Evolutionary conservation across 2,797 vertebrate genomes (phyloP).

Genomic region (Myotis vivesi): DNA sequence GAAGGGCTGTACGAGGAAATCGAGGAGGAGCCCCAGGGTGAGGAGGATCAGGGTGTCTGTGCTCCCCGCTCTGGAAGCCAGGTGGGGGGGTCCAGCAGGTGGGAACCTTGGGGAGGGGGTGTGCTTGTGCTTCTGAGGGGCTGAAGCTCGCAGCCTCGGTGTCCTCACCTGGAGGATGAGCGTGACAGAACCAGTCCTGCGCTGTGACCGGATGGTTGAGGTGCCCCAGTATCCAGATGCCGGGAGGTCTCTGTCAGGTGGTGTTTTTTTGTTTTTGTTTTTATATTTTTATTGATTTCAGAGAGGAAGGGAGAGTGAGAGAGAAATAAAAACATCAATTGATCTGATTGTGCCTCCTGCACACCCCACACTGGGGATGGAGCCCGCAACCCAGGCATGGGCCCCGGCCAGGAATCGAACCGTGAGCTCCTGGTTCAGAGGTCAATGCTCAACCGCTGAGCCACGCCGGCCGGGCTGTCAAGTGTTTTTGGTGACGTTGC

Average conservation of each 20-base stretch:
- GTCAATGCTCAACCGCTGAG: no score
- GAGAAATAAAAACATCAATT: no score
- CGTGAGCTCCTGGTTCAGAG: no score
- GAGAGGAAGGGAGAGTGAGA: no score
- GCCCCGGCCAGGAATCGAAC: no score
- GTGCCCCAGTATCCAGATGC: not conserved
- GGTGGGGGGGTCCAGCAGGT: not conserved
- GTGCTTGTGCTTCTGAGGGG: not conserved
- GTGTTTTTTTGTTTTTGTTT: no score
- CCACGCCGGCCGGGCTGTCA: not conserved
- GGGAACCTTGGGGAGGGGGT: not conserved
- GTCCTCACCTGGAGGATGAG: not conserved
- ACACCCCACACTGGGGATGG: no score
- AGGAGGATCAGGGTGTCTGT: not conserved
- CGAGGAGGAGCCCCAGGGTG: not conserved
- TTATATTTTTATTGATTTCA: no score
- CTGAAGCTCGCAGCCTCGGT: not conserved
- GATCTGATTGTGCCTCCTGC: no score
- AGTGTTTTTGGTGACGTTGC: not conserved
- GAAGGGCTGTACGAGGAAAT: not conserved
- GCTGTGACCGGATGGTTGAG: not conserved
- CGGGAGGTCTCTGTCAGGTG: not conserved
- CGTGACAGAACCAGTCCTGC: not conserved
- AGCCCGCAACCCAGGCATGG: no score
- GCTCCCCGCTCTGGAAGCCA: not conserved